Evolutionary conservation across 23 tunicate species (phyloP).

Genomic region (Oikopleura albicans): DNA sequence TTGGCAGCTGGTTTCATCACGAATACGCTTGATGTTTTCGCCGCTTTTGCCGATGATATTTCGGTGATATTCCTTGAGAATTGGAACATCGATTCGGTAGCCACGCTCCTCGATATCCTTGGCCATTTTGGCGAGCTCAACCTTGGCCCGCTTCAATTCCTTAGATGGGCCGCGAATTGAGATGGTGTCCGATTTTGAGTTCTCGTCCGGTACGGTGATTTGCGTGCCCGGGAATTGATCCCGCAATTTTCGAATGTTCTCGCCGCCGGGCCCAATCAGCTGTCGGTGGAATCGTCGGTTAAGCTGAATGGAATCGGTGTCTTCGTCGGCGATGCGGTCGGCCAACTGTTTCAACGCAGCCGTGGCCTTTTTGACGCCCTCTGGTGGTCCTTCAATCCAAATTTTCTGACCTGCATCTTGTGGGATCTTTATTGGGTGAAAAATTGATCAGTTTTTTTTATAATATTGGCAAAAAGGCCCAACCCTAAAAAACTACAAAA

Average conservation of each 20-base stretch:
- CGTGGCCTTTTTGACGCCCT: slow-evolving; percentile 57
- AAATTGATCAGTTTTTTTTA: too few species aligned
- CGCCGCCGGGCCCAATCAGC: slow-evolving; percentile 84
- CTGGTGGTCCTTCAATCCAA: slow-evolving; percentile 81
- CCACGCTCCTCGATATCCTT: slow-evolving; percentile 74
- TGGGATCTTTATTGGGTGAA: too few species aligned
- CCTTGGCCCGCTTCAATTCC: slow-evolving; percentile 55
- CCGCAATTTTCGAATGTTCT: slow-evolving; percentile 43
- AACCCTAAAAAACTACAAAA: too few species aligned
- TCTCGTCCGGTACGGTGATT: slow-evolving; percentile 74
- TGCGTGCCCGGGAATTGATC: slow-evolving; percentile 27
- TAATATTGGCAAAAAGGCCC: too few species aligned
- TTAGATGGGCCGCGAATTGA: slow-evolving; percentile 71
- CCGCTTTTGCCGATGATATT: slow-evolving; percentile 94
- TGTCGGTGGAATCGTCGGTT: slow-evolving; percentile 64
- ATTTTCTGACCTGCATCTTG: slow-evolving; percentile 43
- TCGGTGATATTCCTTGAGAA: slow-evolving; percentile 86
- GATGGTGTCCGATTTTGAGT: slow-evolving; percentile 54
- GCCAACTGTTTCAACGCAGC: slow-evolving; percentile 37
- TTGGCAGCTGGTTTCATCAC: slow-evolving; percentile 82
- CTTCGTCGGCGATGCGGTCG: slow-evolving; percentile 64
- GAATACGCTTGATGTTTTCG: slow-evolving; percentile 53
- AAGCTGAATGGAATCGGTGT: slow-evolving; percentile 41
- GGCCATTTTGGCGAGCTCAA: slow-evolving; percentile 42
- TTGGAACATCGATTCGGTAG: slow-evolving; percentile 91